Evolutionary conservation across 2,888 invertebrate genomes (phyloP).

Genomic region (Caenorhabditis panamensis): DNA sequence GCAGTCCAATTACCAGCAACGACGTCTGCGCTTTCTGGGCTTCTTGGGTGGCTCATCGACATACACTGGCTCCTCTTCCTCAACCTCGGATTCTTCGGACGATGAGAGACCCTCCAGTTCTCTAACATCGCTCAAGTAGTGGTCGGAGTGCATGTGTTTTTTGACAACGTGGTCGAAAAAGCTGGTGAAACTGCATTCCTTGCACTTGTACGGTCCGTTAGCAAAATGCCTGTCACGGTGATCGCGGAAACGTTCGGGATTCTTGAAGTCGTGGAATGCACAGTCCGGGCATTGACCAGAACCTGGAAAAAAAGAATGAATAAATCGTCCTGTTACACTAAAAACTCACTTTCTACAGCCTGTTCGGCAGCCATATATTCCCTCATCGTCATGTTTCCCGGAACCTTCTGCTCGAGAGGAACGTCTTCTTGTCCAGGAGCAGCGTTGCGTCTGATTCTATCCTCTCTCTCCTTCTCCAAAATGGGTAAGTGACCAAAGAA

Average conservation of each 20-base stretch:
- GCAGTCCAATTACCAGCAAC: conserved; percentile 1
- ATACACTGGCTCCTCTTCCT: conserved; percentile 4
- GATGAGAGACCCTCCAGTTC: conserved; percentile 15
- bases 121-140: conserved; percentile 15
- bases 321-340: background rate
- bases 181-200: conserved; percentile 21
- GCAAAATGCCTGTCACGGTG: conserved; percentile 24
- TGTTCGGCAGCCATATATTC: conserved; percentile 13
- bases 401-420: background rate
- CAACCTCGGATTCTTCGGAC: conserved; percentile 14
- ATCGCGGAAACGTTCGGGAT: background rate
- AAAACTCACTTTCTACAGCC: conserved; percentile 22
- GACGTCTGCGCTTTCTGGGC: conserved; percentile 7
- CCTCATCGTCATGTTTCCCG: background rate
- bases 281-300: conserved; percentile 31
- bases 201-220: background rate
- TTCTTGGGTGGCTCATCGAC: background rate
- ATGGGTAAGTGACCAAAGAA: background rate
- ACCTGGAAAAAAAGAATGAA: conserved; percentile 10
- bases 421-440: background rate
- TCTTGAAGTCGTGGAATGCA: conserved; percentile 6
- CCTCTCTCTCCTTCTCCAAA: background rate
- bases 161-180: background rate
- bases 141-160: conserved; percentile 26
- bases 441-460: background rate